Evolutionary conservation across 2,113 vertebrate genomes (phyloP).

Genomic region (Prunella himalayana): DNA sequence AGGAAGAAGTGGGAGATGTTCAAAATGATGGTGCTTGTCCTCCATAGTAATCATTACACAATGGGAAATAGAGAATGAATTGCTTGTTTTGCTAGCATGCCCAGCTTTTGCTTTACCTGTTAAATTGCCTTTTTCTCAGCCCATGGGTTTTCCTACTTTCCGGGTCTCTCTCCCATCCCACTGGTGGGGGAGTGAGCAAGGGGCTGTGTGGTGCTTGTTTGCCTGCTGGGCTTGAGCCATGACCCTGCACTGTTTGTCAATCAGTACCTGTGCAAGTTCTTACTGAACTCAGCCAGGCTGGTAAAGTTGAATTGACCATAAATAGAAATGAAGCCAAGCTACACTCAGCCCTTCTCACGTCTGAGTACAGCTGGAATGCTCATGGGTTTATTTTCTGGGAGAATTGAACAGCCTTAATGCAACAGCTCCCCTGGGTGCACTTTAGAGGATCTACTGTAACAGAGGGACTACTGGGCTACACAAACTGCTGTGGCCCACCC

Average conservation of each 20-base stretch:
- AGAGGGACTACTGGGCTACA: not conserved
- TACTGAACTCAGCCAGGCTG: not conserved
- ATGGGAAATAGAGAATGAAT: not conserved
- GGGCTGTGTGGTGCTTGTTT: not conserved
- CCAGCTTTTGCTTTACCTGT: not conserved
- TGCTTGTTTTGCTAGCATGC: not conserved
- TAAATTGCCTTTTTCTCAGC: not conserved
- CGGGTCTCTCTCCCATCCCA: not conserved
- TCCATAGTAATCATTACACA: not conserved
- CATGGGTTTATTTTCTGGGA: not conserved
- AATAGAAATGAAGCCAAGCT: not conserved
- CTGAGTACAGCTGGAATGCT: not conserved
- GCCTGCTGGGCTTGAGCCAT: not conserved
- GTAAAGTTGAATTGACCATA: not conserved
- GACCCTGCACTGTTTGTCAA: not conserved
- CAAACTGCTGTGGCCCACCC: not conserved
- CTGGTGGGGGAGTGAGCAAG: not conserved
- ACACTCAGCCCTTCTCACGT: fast-evolving
- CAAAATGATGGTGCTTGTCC: not conserved
- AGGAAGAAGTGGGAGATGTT: not conserved
- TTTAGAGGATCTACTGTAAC: not conserved
- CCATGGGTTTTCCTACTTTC: not conserved
- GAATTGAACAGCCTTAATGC: not conserved
- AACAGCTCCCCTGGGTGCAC: not conserved
- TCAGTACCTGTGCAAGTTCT: not conserved